Conservation (phyloP, 2,888 invertebrate species). For the Callinectes sapidus region DNA sequence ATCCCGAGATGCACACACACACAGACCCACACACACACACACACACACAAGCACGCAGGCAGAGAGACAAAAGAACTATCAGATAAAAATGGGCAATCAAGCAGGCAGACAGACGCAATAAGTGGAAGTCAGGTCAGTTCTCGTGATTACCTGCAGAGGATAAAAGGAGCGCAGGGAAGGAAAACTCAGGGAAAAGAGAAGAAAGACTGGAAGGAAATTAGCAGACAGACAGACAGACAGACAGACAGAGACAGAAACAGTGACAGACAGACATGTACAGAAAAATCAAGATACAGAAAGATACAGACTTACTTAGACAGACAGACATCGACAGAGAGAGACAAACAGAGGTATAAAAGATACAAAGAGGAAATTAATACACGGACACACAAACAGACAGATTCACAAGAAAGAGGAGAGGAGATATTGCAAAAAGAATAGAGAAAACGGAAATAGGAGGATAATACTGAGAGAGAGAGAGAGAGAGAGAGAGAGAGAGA, state of each 20-base stretch:
- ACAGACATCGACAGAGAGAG: constrained; percentile 73
- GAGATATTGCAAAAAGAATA: neutral
- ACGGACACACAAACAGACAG: neutral
- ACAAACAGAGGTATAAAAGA: neutral
- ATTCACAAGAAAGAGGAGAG: neutral
- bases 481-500: constrained; percentile 37
- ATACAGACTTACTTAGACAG: constrained; percentile 49
- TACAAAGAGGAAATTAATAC: neutral
- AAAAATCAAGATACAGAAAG: neutral
- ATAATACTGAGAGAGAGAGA: neutral
- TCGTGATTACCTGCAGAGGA: neutral
- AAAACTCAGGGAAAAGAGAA: too few relatives aligned
- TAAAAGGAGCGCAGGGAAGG: neutral
- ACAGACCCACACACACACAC: too few relatives aligned
- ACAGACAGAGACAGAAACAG: too few relatives aligned
- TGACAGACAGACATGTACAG: neutral
- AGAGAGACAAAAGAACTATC: too few relatives aligned
- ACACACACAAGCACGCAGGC: too few relatives aligned
- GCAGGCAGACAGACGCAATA: neutral
- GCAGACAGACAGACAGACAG: too few relatives aligned
- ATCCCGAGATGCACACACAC: too few relatives aligned
- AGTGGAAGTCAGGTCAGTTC: neutral
- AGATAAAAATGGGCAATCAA: neutral
- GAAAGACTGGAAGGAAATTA: neutral
- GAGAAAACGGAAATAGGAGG: neutral